Conservation (phyloP, 1,140 invertebrate species). For the Drosophila neocordata region DNA sequence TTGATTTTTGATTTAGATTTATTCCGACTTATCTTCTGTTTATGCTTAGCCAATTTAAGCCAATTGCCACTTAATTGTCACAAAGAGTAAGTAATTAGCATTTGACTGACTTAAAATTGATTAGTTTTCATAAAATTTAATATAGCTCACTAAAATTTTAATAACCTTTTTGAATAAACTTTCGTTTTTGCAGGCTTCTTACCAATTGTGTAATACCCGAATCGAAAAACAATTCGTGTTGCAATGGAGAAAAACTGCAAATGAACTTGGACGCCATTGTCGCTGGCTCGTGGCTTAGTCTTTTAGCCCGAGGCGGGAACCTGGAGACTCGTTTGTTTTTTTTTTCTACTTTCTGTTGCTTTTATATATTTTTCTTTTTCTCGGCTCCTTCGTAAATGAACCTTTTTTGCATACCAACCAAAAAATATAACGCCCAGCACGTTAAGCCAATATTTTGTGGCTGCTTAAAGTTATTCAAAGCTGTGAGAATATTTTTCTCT, state of each 20-base stretch:
- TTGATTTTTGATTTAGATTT: no score
- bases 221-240: constrained; percentile 45
- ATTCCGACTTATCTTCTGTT: no score
- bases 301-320: constrained; percentile 3
- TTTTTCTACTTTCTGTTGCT: constrained; percentile 24
- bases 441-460: constrained; percentile 76
- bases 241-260: constrained; percentile 61
- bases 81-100: no score
- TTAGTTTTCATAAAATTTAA: no score
- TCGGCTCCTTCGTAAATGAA: not conserved
- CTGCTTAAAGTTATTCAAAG: constrained; percentile 74
- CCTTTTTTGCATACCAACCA: constrained; percentile 38
- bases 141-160: no score
- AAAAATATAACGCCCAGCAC: constrained; percentile 66
- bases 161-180: no score
- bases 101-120: no score
- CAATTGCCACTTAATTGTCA: no score
- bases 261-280: constrained; percentile 54
- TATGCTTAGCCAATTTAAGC: no score
- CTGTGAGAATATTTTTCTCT: constrained; percentile 41
- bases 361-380: constrained; percentile 23
- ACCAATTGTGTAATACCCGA: constrained; percentile 4
- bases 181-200: not conserved
- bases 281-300: constrained; percentile 19
- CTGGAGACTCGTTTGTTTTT: constrained; percentile 1